Evolutionary conservation across 2,113 vertebrate genomes (phyloP).

Genomic region (Psammodynastes pulverulentus): DNA sequence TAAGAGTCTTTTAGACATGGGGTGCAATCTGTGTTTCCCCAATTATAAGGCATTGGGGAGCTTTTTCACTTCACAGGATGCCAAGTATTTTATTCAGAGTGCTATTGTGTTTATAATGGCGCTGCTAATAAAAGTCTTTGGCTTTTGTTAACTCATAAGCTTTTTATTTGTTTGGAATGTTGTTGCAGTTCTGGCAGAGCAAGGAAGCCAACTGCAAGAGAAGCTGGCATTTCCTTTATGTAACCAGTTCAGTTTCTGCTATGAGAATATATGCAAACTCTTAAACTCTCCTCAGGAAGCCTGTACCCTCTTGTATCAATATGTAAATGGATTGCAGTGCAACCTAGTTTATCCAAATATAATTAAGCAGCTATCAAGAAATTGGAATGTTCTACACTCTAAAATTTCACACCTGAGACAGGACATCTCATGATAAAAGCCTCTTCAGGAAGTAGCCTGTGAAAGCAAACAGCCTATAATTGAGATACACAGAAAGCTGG

Average conservation of each 20-base stretch:
- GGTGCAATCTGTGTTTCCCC: constrained; percentile 33
- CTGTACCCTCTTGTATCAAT: background rate
- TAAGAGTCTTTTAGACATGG: constrained; percentile 16
- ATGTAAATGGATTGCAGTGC: background rate
- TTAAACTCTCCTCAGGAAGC: background rate
- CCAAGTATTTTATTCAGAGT: constrained; percentile 18
- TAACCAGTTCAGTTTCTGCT: background rate
- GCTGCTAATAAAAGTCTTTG: constrained; percentile 28
- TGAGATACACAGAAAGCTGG: background rate
- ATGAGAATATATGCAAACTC: background rate
- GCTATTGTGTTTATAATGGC: constrained; percentile 21
- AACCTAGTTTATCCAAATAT: background rate
- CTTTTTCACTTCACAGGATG: constrained; percentile 27
- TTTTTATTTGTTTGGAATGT: constrained; percentile 34
- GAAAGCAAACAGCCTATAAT: background rate
- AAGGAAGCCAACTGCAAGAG: background rate
- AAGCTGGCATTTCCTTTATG: constrained; percentile 2
- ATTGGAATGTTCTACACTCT: background rate
- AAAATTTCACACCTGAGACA: background rate
- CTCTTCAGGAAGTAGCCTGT: background rate
- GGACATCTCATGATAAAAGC: background rate
- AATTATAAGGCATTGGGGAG: constrained; percentile 25
- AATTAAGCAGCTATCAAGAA: background rate
- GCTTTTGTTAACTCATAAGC: constrained; percentile 31
- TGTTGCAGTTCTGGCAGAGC: constrained; percentile 12